phyloP scores from a whole-genome alignment of 92 coral and sea anemone species.

The Micromussa lordhowensis region DNA sequence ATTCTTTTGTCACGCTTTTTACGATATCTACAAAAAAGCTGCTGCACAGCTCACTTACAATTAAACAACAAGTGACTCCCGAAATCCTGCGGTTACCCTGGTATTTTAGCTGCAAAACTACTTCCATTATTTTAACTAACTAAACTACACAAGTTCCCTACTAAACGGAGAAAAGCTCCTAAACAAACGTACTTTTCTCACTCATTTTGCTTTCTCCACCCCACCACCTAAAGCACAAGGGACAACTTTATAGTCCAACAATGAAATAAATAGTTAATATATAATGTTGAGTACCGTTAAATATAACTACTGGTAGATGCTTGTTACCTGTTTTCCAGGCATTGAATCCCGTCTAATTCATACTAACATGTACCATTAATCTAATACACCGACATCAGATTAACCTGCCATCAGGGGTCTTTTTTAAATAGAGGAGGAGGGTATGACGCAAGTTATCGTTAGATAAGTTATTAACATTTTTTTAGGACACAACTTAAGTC shows the following conservation, averaged over 20 bases:
- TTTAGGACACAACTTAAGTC: not conserved
- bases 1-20: not conserved
- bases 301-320: not conserved
- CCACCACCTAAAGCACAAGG: not conserved
- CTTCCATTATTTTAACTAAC: not conserved
- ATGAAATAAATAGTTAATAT: not conserved
- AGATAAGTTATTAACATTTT: not conserved
- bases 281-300: slow-evolving; percentile 2
- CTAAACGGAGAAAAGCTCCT: not conserved
- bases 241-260: not conserved
- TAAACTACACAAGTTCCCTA: not conserved
- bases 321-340: not conserved
- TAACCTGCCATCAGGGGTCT: no score
- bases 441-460: no score
- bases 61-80: not conserved
- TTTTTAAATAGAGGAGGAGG: no score
- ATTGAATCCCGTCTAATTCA: not conserved
- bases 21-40: not conserved
- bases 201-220: not conserved
- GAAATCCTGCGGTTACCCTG: not conserved
- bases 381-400: not conserved
- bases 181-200: not conserved
- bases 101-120: not conserved
- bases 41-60: not conserved
- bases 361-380: not conserved